Evolutionary conservation across 2,888 invertebrate genomes (phyloP).

Genomic region (Cerastis rubricosa): DNA sequence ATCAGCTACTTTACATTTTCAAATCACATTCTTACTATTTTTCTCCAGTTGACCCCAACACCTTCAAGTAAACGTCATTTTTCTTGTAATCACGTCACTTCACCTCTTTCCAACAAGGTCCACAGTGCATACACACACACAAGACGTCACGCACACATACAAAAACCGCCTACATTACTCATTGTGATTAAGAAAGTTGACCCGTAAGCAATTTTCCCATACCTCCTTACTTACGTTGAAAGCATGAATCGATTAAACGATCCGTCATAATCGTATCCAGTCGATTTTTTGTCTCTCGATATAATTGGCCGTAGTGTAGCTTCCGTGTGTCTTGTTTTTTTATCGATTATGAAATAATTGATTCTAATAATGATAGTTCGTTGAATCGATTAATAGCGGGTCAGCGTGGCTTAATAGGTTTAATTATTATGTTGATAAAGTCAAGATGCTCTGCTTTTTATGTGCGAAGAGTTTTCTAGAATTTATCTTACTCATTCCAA

Average conservation of each 20-base stretch:
- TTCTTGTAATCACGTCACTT: constrained; percentile 29
- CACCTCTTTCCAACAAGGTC: constrained; percentile 42
- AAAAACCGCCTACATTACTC: constrained; percentile 53
- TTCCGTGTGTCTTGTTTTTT: constrained; percentile 86
- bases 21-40: background rate
- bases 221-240: constrained; percentile 73
- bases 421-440: constrained; percentile 59
- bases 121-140: constrained; percentile 30
- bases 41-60: background rate
- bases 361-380: constrained; percentile 79
- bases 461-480: constrained; percentile 20
- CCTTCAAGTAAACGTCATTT: constrained; percentile 14
- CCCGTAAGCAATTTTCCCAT: constrained; percentile 82
- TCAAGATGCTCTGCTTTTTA: constrained; percentile 40
- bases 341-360: constrained; percentile 81
- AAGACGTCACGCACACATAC: constrained; percentile 48
- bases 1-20: background rate
- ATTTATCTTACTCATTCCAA: constrained; percentile 1
- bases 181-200: constrained; percentile 82
- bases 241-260: constrained; percentile 80
- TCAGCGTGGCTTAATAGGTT: constrained; percentile 73
- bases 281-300: constrained; percentile 78
- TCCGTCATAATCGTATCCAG: constrained; percentile 81
- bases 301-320: constrained; percentile 79
- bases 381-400: constrained; percentile 81